These are phyloP conservation scores for Ibidorhyncha struthersii DNA, from an alignment of 2,113 vertebrate genomes.

Conservation along the genomic window DNA sequence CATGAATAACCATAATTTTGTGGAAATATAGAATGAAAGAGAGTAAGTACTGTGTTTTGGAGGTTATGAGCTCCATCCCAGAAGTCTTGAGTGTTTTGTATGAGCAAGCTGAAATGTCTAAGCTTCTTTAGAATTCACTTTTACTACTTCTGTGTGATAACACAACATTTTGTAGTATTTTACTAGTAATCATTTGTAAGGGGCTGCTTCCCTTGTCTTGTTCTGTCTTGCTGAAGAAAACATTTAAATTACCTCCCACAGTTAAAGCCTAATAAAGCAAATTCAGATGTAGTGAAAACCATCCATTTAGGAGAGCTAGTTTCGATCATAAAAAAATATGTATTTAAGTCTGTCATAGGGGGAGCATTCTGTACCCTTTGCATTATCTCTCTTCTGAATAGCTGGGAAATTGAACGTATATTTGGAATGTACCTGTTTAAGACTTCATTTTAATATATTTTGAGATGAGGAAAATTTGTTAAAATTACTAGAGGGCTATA, in stretches of 20 bases:
- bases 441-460: neutral
- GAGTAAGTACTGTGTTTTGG: neutral
- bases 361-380: neutral
- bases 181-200: neutral
- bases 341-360: neutral
- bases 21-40: neutral
- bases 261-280: neutral
- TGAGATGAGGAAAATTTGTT: neutral
- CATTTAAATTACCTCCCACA: neutral
- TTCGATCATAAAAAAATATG: neutral
- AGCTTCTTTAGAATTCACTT: neutral
- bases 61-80: neutral
- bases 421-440: neutral
- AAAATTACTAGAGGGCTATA: neutral
- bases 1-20: neutral
- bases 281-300: neutral
- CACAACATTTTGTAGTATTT: neutral
- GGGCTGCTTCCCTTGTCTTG: neutral
- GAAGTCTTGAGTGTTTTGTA: neutral
- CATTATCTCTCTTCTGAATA: neutral
- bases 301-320: neutral
- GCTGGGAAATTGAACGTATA: neutral
- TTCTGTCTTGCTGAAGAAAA: neutral
- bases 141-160: neutral
- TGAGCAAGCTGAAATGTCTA: neutral